phyloP scores from a whole-genome alignment of 1,140 invertebrate genomes.

The Diachasma alloeum region DNA sequence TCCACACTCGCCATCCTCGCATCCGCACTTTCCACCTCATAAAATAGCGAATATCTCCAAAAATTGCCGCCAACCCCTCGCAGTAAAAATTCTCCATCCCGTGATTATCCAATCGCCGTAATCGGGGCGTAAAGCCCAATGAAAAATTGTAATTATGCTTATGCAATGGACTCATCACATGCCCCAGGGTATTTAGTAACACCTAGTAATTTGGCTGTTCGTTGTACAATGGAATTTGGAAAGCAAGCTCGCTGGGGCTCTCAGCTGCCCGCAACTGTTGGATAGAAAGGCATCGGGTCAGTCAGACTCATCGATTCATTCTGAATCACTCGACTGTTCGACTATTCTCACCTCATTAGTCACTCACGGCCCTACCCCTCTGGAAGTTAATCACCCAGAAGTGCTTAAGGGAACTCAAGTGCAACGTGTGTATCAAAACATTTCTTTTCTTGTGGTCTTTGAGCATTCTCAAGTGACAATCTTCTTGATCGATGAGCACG shows the following conservation, averaged over 20 bases:
- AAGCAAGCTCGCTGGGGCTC: background rate
- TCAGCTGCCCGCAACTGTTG: too few relatives aligned
- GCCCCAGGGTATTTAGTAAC: background rate
- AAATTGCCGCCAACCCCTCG: background rate
- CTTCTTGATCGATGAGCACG: background rate
- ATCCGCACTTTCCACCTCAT: background rate
- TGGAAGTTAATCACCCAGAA: background rate
- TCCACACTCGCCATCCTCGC: background rate
- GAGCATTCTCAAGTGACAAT: background rate
- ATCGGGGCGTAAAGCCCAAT: background rate
- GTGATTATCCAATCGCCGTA: background rate
- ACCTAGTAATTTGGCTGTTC: background rate
- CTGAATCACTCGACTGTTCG: background rate
- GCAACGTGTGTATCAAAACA: background rate
- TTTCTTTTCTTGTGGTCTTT: constrained; percentile 12
- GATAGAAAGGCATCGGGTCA: background rate
- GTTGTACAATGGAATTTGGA: background rate
- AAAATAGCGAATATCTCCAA: background rate
- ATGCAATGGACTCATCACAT: background rate
- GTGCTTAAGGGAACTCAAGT: background rate
- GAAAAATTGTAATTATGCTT: background rate
- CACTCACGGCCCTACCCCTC: background rate
- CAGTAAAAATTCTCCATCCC: background rate
- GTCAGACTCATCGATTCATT: background rate
- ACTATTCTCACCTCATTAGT: background rate